phyloP scores from a whole-genome alignment of 1,140 invertebrate species.

The Lepidurus packardi region DNA sequence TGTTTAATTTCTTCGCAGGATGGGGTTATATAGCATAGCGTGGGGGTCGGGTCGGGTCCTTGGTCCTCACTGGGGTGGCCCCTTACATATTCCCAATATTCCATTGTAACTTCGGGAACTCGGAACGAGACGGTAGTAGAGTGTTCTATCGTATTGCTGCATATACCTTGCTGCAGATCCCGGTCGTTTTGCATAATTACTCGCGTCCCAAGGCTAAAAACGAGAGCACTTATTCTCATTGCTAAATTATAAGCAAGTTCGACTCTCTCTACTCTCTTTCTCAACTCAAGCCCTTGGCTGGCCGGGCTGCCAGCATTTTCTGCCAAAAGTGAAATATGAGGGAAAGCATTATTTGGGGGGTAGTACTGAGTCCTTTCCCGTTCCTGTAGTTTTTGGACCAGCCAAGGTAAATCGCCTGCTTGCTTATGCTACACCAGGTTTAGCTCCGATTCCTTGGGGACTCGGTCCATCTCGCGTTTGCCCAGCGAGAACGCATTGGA shows the following conservation, averaged over 20 bases:
- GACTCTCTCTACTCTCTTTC: no score
- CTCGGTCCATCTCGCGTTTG: constrained; percentile 7
- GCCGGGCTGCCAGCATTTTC: no score
- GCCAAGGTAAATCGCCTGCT: background rate
- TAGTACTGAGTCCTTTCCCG: background rate
- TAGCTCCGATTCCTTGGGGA: background rate
- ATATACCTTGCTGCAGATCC: background rate
- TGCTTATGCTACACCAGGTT: constrained; percentile 15
- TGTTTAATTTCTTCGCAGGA: constrained; percentile 8
- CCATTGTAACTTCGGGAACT: background rate
- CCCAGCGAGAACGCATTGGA: constrained; percentile 1
- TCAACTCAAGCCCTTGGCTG: no score
- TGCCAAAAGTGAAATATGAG: no score
- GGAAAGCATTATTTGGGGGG: no score
- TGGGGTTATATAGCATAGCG: background rate
- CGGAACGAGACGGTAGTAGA: background rate
- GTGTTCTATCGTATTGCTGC: background rate
- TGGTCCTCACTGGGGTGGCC: background rate
- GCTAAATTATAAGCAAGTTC: no score
- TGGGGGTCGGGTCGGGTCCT: background rate
- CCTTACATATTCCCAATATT: background rate
- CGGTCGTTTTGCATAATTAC: background rate
- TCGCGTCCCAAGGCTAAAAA: background rate
- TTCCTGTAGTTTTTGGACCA: background rate
- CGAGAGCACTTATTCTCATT: no score